phyloP scores from a whole-genome alignment of 2,797 vertebrate species.

The Neomorphus geoffroyi region DNA sequence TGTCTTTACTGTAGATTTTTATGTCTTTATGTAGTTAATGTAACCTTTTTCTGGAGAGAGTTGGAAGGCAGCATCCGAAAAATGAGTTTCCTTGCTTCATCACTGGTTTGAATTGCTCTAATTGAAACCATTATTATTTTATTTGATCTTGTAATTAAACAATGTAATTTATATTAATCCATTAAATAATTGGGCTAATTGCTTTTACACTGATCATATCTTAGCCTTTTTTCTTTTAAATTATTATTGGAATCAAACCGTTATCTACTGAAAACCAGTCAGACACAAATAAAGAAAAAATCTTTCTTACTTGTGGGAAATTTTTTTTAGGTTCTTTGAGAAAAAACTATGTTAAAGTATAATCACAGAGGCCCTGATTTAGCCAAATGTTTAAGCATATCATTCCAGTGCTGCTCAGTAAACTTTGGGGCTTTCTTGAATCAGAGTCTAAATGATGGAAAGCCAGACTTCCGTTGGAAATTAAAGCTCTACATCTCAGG shows the following conservation, averaged over 20 bases:
- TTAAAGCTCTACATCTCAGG: neutral
- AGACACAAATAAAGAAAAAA: constrained; percentile 10
- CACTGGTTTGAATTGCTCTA: constrained; percentile 28
- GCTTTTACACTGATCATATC: constrained; percentile 47
- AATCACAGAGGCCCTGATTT: neutral
- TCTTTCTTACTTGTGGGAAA: neutral
- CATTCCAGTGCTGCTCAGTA: neutral
- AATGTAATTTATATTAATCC: constrained; percentile 69
- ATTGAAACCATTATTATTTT: constrained; percentile 50
- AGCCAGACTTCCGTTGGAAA: neutral
- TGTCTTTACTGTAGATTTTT: neutral
- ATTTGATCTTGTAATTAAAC: constrained; percentile 70
- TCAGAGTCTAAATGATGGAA: neutral
- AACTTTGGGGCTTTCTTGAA: neutral
- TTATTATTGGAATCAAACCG: neutral
- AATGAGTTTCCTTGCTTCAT: neutral
- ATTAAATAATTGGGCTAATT: constrained; percentile 61
- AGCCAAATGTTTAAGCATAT: neutral
- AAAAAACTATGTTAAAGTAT: neutral
- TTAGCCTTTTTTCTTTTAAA: constrained; percentile 52
- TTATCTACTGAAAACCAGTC: constrained; percentile 54
- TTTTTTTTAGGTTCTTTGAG: neutral
- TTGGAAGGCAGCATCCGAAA: constrained; percentile 7
- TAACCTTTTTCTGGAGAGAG: neutral
- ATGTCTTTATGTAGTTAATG: neutral